Percentiles rank a stretch among this genome's conserved stretches.
Conservation (phyloP, 2,113 vertebrate species). For the Mustelus asterias region DNA sequence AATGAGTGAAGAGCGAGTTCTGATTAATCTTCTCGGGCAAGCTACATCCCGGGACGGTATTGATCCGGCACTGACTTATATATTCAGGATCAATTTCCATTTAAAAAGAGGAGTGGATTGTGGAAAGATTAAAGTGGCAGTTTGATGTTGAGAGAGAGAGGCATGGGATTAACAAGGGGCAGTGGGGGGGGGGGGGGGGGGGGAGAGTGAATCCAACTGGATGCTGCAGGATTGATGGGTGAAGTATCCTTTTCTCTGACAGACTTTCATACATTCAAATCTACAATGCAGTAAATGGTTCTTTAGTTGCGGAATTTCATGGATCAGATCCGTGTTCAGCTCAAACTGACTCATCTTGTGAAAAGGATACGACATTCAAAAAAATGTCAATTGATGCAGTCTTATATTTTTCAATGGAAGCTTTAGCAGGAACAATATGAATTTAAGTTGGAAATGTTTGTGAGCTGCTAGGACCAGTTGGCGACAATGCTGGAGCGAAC, state of each 20-base stretch:
- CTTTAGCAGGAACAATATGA: conserved; percentile 65
- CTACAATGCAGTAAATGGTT: not conserved
- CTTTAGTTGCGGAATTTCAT: not conserved
- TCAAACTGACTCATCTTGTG: not conserved
- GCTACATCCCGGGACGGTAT: not conserved
- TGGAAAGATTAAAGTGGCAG: not conserved
- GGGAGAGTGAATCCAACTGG: not conserved
- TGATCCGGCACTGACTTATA: not conserved
- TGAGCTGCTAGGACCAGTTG: conserved; percentile 63
- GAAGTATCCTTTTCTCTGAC: not conserved
- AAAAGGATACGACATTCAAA: not conserved
- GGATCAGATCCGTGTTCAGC: not conserved
- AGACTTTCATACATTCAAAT: not conserved
- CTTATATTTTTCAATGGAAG: not conserved
- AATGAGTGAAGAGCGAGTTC: not conserved
- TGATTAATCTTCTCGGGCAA: not conserved
- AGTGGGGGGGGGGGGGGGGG: too few relatives aligned
- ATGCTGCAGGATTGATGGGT: not conserved
- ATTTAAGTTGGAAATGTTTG: conserved; percentile 60
- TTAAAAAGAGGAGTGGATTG: not conserved
- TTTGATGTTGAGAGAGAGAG: not conserved
- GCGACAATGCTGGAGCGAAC: conserved; percentile 65
- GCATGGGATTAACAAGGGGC: not conserved
- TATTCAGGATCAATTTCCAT: not conserved
- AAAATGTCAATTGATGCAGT: not conserved